These are phyloP conservation scores for Nasonia oneida DNA, from an alignment of 2,888 invertebrate species.

Conservation along the genomic window DNA sequence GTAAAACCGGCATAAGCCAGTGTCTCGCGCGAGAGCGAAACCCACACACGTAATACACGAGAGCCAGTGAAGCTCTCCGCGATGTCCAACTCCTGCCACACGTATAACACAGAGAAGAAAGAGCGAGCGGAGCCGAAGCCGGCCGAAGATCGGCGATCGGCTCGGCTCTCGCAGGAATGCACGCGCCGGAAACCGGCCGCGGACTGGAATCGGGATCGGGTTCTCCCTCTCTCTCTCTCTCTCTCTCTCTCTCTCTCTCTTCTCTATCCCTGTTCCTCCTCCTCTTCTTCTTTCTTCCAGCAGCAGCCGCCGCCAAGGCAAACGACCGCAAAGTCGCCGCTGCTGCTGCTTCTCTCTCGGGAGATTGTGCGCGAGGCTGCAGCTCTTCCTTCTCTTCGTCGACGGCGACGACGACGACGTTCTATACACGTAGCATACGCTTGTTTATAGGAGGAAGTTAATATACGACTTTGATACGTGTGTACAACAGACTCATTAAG, in stretches of 20 bases:
- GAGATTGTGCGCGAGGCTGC: background rate
- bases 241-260: slow-evolving; percentile 49
- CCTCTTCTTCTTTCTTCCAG: slow-evolving; percentile 38
- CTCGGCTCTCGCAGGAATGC: slow-evolving; percentile 73
- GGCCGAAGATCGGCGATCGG: slow-evolving; percentile 65
- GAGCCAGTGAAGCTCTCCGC: slow-evolving; percentile 14
- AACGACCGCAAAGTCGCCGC: slow-evolving; percentile 61
- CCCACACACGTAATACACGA: background rate
- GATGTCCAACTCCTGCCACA: background rate
- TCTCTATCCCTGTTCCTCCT: slow-evolving; percentile 44
- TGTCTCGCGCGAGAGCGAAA: background rate
- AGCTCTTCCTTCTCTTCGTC: slow-evolving; percentile 29
- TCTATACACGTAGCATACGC: background rate
- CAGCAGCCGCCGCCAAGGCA: slow-evolving; percentile 59
- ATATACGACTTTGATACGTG: background rate
- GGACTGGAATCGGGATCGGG: slow-evolving; percentile 77
- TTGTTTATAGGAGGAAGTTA: background rate
- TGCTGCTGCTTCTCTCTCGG: slow-evolving; percentile 20
- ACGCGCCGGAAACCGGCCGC: slow-evolving; percentile 76
- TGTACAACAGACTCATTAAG: too few relatives aligned
- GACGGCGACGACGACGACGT: background rate
- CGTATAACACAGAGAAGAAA: background rate
- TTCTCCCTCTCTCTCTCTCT: slow-evolving; percentile 64
- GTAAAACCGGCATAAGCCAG: slow-evolving; percentile 41
- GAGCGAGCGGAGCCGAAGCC: slow-evolving; percentile 44